Evolutionary conservation across 2,888 invertebrate species (phyloP).

Genomic region (Sycophila texana): DNA sequence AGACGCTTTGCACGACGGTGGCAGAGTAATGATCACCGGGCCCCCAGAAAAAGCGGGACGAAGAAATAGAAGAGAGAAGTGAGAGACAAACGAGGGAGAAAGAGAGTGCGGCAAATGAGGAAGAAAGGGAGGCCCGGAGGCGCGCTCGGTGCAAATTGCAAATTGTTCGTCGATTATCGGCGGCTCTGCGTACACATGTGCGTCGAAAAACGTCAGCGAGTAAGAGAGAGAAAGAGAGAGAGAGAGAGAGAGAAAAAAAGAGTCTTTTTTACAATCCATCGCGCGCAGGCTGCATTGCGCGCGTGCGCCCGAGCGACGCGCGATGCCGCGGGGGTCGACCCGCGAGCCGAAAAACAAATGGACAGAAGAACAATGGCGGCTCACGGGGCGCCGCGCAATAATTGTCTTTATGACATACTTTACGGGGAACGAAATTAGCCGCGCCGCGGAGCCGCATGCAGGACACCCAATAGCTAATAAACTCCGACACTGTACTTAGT

Average conservation of each 20-base stretch:
- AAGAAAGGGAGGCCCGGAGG: conserved; percentile 53
- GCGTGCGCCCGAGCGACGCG: conserved; percentile 1
- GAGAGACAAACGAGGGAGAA: not conserved
- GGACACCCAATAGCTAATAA: conserved; percentile 34
- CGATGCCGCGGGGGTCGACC: conserved; percentile 28
- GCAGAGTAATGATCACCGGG: conserved; percentile 16
- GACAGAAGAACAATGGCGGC: conserved; percentile 62
- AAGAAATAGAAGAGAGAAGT: conserved; percentile 9
- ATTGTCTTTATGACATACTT: conserved; percentile 71
- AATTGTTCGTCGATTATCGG: conserved; percentile 63
- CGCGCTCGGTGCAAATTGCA: conserved; percentile 60
- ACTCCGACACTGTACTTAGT: conserved; percentile 46
- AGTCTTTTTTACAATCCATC: conserved; percentile 59
- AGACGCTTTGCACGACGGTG: not conserved
- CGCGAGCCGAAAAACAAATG: conserved; percentile 64
- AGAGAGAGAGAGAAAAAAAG: conserved; percentile 28
- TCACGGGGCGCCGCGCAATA: conserved; percentile 58
- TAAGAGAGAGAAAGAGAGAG: too few species aligned
- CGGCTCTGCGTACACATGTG: conserved; percentile 9
- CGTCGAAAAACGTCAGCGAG: not conserved
- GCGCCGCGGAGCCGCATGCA: not conserved
- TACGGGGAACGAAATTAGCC: conserved; percentile 70
- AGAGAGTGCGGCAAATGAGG: conserved; percentile 32
- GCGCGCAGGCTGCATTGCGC: too few species aligned
- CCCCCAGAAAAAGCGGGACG: not conserved